Base-by-base conservation (phyloP, 1,140 invertebrate genomes). In the Holotrichia oblita region DNA sequence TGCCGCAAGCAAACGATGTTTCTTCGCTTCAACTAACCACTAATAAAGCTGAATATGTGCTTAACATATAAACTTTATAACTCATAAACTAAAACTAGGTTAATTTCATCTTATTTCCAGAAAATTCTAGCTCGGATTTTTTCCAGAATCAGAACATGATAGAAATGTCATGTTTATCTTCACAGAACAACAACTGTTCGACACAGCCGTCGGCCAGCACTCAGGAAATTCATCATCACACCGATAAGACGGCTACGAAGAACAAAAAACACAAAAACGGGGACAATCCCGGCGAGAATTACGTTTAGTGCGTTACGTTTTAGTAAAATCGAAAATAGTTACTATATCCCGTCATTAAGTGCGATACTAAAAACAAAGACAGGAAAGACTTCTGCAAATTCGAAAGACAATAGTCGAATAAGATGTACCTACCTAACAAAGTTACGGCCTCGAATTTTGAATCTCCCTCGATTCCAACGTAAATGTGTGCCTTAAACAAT, bases 161-260 rank as follows among this genome's bases (percentile, higher is more conserved):
- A 87, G 90, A 91, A 88, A 89, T 91, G 89, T 89, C 89, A 82
- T 90, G 90, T 87, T 87, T 90, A 82, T 88, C 90, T 82, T 88
- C 89, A 59, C 89, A 90, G 83, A 90, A 90, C 87, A 90, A 91
- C 89, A 90, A 90, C 84, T 87, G 87, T 81, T 89, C 85, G 81
- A 84, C 81, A 40, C 78, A 78, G 76, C 80, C 81, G 42, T 82
- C 82, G 34, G 78, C 80, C 2, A 81, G 76, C 40, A 82, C 42
- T 61, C 78, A 76, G 24, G 81, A 81, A 44, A 74, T 40, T 55
- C 48, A 55, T 17, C 48, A 4, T 17, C 48, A 55, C 14, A 74
- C 40, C 17, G 41, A 44, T 40, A 74, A 44, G 73, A 74, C n/a
- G 34, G 3, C 24, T 73, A 48, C 74, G 78, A 77, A 79, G 78